Evolutionary conservation across 2,797 vertebrate species (phyloP).

Genomic region (Leuciscus waleckii): DNA sequence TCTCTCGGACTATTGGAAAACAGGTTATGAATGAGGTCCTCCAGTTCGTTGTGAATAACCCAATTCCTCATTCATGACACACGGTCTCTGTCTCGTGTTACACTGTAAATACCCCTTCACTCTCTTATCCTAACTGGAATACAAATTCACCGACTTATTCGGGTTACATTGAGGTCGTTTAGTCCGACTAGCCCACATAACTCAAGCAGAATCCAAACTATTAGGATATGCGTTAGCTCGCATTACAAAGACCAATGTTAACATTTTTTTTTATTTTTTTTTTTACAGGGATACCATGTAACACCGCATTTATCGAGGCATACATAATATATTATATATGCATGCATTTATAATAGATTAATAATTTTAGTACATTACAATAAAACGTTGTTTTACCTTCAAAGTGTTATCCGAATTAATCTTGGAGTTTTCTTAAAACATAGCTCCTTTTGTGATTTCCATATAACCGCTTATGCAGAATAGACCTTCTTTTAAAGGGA

Average conservation of each 20-base stretch:
- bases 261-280: neutral
- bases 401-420: slow-evolving; percentile 56
- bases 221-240: neutral
- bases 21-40: slow-evolving; percentile 72
- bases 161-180: slow-evolving; percentile 28
- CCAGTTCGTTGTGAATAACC: slow-evolving; percentile 66
- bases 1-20: slow-evolving; percentile 71
- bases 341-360: neutral
- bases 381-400: slow-evolving; percentile 59
- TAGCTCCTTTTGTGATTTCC: slow-evolving; percentile 42
- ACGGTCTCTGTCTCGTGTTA: slow-evolving; percentile 72
- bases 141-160: slow-evolving; percentile 28
- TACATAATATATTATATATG: neutral
- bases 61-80: slow-evolving; percentile 63
- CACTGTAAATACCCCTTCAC: slow-evolving; percentile 61
- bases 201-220: neutral
- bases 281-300: neutral
- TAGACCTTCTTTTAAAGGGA: slow-evolving; percentile 21
- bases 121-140: slow-evolving; percentile 20
- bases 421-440: slow-evolving; percentile 53
- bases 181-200: neutral
- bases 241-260: neutral
- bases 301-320: neutral
- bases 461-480: slow-evolving; percentile 21
- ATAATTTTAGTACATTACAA: neutral